Conservation (phyloP, 1,140 invertebrate species). For the Apis cerana region DNA sequence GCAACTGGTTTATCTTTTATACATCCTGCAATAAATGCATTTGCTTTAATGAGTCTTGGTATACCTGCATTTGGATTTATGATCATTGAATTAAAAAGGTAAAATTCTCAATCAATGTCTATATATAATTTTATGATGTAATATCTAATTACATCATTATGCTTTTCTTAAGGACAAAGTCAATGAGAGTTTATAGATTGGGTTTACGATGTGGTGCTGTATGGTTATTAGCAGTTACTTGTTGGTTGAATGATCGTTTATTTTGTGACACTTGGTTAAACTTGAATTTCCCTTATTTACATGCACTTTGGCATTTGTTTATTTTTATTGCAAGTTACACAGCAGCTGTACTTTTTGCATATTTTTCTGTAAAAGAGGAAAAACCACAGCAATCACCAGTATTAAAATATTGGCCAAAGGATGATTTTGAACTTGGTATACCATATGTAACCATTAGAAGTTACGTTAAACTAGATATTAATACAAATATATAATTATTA, state of each 20-base stretch:
- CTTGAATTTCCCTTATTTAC: slow-evolving; percentile 89
- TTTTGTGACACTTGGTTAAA: slow-evolving; percentile 90
- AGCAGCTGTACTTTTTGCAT: slow-evolving; percentile 88
- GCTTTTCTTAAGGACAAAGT: slow-evolving; percentile 83
- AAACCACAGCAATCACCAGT: slow-evolving; percentile 86
- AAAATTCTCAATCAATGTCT: slow-evolving; percentile 56
- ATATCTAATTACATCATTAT: slow-evolving; percentile 36
- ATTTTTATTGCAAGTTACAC: slow-evolving; percentile 90
- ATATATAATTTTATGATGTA: neutral
- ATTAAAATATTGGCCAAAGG: slow-evolving; percentile 88
- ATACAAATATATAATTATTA: slow-evolving; percentile 79
- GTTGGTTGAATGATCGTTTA: slow-evolving; percentile 89
- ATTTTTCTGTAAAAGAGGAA: slow-evolving; percentile 88
- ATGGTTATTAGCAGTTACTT: slow-evolving; percentile 86
- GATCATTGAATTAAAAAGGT: slow-evolving; percentile 86
- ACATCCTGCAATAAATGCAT: slow-evolving; percentile 89
- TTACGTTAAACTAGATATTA: slow-evolving; percentile 80
- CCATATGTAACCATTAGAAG: slow-evolving; percentile 86
- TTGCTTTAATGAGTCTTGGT: slow-evolving; percentile 89
- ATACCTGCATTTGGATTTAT: slow-evolving; percentile 86
- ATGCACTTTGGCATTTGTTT: slow-evolving; percentile 90
- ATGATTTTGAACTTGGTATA: slow-evolving; percentile 88
- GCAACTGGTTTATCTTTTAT: slow-evolving; percentile 86
- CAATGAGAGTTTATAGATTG: slow-evolving; percentile 84
- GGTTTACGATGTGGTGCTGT: slow-evolving; percentile 85